Evolutionary conservation across 2,888 invertebrate genomes (phyloP), one percentile per base, ranked within the genome.

Genomic region (Drosophila nr. perissopoda): DNA sequence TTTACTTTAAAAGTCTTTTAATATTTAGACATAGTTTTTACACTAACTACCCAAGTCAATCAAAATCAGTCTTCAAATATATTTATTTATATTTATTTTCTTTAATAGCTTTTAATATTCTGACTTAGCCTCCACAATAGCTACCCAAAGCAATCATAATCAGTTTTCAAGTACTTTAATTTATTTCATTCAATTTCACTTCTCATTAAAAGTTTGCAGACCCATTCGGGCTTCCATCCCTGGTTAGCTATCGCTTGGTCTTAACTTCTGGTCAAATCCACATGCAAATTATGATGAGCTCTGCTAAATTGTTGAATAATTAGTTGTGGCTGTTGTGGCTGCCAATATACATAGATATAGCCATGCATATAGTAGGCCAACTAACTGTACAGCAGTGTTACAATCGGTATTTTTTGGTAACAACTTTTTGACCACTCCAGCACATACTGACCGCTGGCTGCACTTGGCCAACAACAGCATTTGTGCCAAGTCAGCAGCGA

Each of bases 271-370:
- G 80, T 85, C 86, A 86, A 90, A 91, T 80, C 87, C 78, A 73
- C 79, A 91, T 91, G 91, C 90, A 91, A 91, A 91, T 91, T 91
- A 91, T 91, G 91, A 91, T 91, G 91, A 91, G 91, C 90, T 90
- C 76, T 83, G 87, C 86, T 80, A 89, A 92, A 91, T 91, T 89
- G 91, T 83, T 70, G 70, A 73, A 88, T 85, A 83, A 88, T 83
- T 83, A 85, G 82, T 76, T 78, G 72, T 66, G 76, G 57, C 63
- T 68, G 33, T 25, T 34, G 13, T 38, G 40, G n/a, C 49, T 29
- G 27, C 49, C 29, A 57, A 29, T 69, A 48, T 42, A 27, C 48
- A 40, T 66, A 38, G 31, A 33, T 36, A 13, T 29, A 34, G 25
- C 6, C 11, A 51, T 51, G 18, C 13, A 7, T 33, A 34, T 40